Evolutionary conservation across 2,113 vertebrate species (phyloP), one percentile per base, ranked within the genome.

Genomic region (Fulica atra): DNA sequence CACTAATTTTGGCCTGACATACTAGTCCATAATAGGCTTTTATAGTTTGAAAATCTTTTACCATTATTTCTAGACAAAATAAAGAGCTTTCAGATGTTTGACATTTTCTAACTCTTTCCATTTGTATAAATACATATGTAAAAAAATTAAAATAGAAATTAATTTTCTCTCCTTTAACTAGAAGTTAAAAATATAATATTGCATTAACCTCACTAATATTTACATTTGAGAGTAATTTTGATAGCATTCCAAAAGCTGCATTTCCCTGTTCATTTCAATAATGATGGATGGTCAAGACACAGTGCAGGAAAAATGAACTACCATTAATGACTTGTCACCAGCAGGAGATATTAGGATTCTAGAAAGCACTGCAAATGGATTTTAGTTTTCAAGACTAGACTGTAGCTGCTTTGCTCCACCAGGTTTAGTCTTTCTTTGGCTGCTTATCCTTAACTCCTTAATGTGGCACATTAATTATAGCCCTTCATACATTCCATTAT

Each of bases 401-500:
- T 50, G 64, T 46, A 84, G 65, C 53, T 93, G 59, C 93, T 89
- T 92, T 96, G 81, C 79, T 86, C 35, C 76, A 87, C 44, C 48
- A 76, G 50, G 28, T 72, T 95, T 88, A 92, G 81, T 84, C 85
- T 87, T 85, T 81, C 78, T 97, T 94, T 88, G 68, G 69, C 81
- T 95, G 77, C 81, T 93, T 95, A 88, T 70, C 79, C 83, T 94
- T 92, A 96, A 95, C 77, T 92, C 61, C 89, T 96, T 95, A 97
- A 97, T 91, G 66, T 87, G 96, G 69, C 79, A 93, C 83, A 97
- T 97, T 90, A 91, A 97, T 94, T 84, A 92, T 29, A 82, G 46
- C 44, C 38, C n/a, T 53, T 95, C 74, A 57, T 53, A 79, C 24
- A 54, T 44, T 94, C 84, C 88, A 72, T 81, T 97, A 59, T 69